Base-by-base conservation (phyloP, 2,888 invertebrate species). In the Oscheius sp. region DNA sequence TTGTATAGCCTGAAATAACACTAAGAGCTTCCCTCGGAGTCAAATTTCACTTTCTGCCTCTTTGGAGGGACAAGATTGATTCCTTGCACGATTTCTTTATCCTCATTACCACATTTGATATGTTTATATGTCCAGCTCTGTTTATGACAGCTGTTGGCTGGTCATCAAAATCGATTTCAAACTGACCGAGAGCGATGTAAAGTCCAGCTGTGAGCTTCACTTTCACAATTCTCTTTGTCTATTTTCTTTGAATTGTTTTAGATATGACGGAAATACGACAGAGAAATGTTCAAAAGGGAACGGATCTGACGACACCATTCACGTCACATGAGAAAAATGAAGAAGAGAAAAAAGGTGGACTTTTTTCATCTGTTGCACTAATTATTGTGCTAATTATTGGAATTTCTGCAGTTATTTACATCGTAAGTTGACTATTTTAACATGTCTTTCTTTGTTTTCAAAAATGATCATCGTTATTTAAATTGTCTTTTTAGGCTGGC, bases 121-220 rank as follows among this genome's bases (percentile, higher is more conserved):
- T 54, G 54, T 54, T 54, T 54, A 54, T 33, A 30, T 14, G 20
- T 33, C 32, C 33, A 32, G n/a, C n/a, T 54, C 54, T 54, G 54
- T 54, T 54, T 54, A 54, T 54, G 54, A 54, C 54, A 54, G 54
- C 54, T 54, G 54, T 36, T 6, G 51, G 12, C 20, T 50, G 24
- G 26, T 50, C 50, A 26, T n/a, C n/a, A n/a, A n/a, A n/a, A n/a
- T 41, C 12, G 41, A 41, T 9, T 41, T 41, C 41, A 9, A 6
- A 3, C 12, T 9, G n/a, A n/a, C n/a, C n/a, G n/a, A n/a, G n/a
- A n/a, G 12, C 5, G 41, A 20, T 4, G 12, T 12, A 20, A 14
- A 3, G 14, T 14, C 20, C 41, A 41, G 2, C 41, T 41, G n/a
- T 41, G 41, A 41, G 5, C 41, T 41, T 17, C 20, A 14, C 41